Evolutionary conservation across 2,113 vertebrate genomes (phyloP), one percentile per base, ranked within the genome.

Genomic region (Ariopsis seemanni): DNA sequence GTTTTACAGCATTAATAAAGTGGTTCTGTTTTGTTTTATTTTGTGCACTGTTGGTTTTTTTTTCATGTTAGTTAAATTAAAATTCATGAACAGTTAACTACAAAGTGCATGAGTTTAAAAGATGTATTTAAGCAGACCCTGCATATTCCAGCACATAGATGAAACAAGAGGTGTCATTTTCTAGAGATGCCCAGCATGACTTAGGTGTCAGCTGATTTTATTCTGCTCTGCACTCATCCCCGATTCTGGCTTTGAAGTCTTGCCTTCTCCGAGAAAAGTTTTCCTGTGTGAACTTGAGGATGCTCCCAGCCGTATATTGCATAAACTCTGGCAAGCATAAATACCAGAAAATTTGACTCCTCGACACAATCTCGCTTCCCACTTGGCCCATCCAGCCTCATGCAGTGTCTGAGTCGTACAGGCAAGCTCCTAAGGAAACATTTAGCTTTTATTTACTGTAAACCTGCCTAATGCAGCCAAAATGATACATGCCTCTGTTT

Each of bases 401-500:
- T 82, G 60, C 85, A 71, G 80, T 78, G 48, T 90, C 30, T 15
- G 65, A 34, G 22, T 87, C 20, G 88, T 27, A 88, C 91, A 88
- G 89, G 82, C 5, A 55, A 30, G 85, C 81, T 93, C 91, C 93
- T 88, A 89, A 50, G 89, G 93, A 93, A 91, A 91, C 81, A 74
- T 91, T 91, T 89, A 90, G 90, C 90, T 87, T 94, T 93, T 92
- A 91, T 92, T 94, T 90, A 90, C 91, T 90, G 87, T 94, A 95
- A 95, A 94, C 93, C 93, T 89, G 86, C 94, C 94, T 92, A 88
- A 94, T 89, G 90, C 79, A 80, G 89, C 93, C 87, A 89, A 91
- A 92, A 91, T 93, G 91, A 92, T 92, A 93, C 92, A 93, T 92
- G 91, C 91, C 93, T 92, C 88, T 93, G 88, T 94, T 92, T 90